Conservation (phyloP, 2,797 vertebrate genomes). For the Netta rufina region DNA sequence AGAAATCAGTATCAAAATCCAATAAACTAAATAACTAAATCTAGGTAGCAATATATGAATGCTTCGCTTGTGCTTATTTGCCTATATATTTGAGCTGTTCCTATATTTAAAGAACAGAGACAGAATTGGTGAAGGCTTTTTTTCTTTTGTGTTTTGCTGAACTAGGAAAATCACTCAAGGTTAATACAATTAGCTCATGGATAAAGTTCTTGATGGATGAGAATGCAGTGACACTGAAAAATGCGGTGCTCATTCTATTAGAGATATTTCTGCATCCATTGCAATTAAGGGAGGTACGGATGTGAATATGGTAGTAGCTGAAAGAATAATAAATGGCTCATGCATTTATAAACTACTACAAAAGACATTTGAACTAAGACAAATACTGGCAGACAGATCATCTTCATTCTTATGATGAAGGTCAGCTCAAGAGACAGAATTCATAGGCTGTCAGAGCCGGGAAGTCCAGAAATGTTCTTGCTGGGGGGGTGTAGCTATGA, state of each 20-base stretch:
- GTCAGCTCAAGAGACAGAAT: not conserved
- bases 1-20: not conserved
- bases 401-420: not conserved
- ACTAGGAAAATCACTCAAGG: constrained; percentile 40
- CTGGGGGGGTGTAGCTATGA: not conserved
- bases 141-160: constrained; percentile 11
- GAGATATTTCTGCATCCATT: constrained; percentile 10
- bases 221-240: constrained; percentile 42
- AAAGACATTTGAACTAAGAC: not conserved
- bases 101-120: not conserved
- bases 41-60: not conserved
- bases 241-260: constrained; percentile 8
- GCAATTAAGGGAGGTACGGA: constrained; percentile 33
- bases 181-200: constrained; percentile 36
- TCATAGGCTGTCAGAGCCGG: not conserved
- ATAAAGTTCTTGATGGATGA: constrained; percentile 37
- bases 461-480: not conserved
- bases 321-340: not conserved
- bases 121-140: not conserved
- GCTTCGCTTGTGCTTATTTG: not conserved
- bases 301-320: not conserved
- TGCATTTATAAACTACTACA: not conserved
- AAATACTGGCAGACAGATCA: not conserved
- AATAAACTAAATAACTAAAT: not conserved
- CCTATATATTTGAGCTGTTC: not conserved